phyloP scores from a whole-genome alignment of 2,797 vertebrate genomes.

The Toxotes lorentzi region DNA sequence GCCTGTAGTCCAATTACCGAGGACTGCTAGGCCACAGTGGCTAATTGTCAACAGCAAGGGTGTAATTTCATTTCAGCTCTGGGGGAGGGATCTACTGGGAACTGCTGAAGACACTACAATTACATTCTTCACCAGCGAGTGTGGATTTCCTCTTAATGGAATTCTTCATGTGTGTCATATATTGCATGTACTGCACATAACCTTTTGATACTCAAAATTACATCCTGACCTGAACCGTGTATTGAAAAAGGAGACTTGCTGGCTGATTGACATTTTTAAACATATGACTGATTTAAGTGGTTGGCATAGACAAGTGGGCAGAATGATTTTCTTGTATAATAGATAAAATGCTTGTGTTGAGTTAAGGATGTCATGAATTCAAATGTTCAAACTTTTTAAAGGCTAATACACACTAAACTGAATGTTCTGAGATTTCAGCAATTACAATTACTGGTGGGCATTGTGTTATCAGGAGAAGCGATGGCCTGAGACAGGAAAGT shows the following conservation, averaged over 20 bases:
- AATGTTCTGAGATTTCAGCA: neutral
- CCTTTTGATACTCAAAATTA: neutral
- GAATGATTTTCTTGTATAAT: neutral
- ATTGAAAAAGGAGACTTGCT: neutral
- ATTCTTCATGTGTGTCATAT: conserved; percentile 15
- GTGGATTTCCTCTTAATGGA: conserved; percentile 20
- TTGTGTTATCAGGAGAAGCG: neutral
- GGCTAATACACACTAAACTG: neutral
- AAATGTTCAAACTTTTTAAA: neutral
- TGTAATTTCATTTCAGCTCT: conserved; percentile 37
- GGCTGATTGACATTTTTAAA: too few relatives aligned
- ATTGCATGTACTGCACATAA: neutral
- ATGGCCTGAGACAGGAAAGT: neutral
- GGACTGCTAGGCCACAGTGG: conserved; percentile 27
- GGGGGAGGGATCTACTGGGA: conserved; percentile 32
- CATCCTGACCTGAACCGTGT: neutral
- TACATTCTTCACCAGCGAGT: conserved; percentile 10
- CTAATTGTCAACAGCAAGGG: conserved; percentile 47
- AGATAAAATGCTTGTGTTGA: neutral
- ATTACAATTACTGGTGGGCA: neutral
- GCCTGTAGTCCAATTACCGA: conserved; percentile 66
- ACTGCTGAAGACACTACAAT: conserved; percentile 14
- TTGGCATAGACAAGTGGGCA: neutral
- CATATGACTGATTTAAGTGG: neutral
- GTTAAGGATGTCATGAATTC: neutral